Conservation (phyloP, 2,888 invertebrate genomes). For the Lypha dubia region DNA sequence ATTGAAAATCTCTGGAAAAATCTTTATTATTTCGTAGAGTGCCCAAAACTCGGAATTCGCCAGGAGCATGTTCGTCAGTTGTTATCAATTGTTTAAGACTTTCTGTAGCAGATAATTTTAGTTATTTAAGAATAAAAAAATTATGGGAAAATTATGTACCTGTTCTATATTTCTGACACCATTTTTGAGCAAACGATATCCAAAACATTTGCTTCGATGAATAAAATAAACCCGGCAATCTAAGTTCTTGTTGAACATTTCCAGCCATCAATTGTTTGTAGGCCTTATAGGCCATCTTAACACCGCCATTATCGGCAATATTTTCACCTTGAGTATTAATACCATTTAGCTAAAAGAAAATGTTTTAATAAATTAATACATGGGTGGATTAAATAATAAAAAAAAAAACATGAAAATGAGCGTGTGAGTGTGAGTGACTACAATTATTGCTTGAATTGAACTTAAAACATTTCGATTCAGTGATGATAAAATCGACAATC, state of each 20-base stretch:
- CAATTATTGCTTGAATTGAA: no score
- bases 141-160: slow-evolving; percentile 76
- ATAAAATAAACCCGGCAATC: slow-evolving; percentile 89
- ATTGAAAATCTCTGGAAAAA: slow-evolving; percentile 93
- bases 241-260: slow-evolving; percentile 86
- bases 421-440: no score
- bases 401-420: no score
- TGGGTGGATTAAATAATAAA: no score
- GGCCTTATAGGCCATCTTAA: slow-evolving; percentile 94
- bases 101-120: slow-evolving; percentile 81
- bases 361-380: no score
- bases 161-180: slow-evolving; percentile 92
- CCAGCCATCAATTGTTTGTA: slow-evolving; percentile 89
- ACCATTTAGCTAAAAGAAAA: no score
- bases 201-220: slow-evolving; percentile 90
- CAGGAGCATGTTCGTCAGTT: slow-evolving; percentile 90
- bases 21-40: slow-evolving; percentile 96
- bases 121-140: no score
- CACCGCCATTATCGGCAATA: slow-evolving; percentile 97
- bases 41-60: slow-evolving; percentile 93
- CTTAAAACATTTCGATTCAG: no score
- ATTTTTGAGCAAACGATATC: slow-evolving; percentile 93
- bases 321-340: slow-evolving; percentile 97
- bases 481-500: no score
- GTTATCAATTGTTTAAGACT: slow-evolving; percentile 91